A percentile compares a stretch with the other conserved stretches of the same genome.
Evolutionary conservation across 2,113 vertebrate species (phyloP).

Genomic region (Brachypodius melanocephalos): DNA sequence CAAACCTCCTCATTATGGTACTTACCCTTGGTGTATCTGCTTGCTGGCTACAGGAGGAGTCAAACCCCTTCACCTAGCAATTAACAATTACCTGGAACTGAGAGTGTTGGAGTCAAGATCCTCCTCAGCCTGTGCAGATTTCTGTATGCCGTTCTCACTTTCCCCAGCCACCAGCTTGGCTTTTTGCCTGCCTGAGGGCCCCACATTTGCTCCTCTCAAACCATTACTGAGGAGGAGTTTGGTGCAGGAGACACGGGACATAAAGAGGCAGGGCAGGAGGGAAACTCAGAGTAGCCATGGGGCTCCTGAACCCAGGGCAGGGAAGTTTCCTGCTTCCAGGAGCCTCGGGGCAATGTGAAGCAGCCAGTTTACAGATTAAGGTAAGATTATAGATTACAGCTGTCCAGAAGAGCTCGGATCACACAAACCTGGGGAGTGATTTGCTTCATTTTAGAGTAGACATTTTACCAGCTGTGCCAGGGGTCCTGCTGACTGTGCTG

Average conservation of each 20-base stretch:
- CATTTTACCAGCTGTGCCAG: background rate
- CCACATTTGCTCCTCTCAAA: background rate
- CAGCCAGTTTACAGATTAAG: background rate
- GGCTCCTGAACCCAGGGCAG: background rate
- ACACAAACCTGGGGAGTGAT: background rate
- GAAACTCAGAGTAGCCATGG: background rate
- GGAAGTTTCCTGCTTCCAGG: background rate
- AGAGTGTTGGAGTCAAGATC: background rate
- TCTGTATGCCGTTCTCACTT: background rate
- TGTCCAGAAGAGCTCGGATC: background rate
- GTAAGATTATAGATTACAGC: too few species aligned
- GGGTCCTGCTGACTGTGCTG: background rate
- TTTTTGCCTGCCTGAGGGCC: background rate
- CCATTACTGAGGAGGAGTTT: background rate
- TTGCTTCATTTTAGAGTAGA: background rate
- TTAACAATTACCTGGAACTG: background rate
- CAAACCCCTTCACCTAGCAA: background rate
- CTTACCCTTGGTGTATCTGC: background rate
- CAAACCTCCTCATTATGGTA: background rate
- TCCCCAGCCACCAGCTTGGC: background rate
- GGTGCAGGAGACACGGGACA: accelerated
- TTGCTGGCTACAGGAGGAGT: background rate
- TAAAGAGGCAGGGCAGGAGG: background rate
- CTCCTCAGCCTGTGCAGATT: background rate
- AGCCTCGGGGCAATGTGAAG: accelerated